Conservation (phyloP, 2,113 vertebrate species). For the Pterocles burchelli region DNA sequence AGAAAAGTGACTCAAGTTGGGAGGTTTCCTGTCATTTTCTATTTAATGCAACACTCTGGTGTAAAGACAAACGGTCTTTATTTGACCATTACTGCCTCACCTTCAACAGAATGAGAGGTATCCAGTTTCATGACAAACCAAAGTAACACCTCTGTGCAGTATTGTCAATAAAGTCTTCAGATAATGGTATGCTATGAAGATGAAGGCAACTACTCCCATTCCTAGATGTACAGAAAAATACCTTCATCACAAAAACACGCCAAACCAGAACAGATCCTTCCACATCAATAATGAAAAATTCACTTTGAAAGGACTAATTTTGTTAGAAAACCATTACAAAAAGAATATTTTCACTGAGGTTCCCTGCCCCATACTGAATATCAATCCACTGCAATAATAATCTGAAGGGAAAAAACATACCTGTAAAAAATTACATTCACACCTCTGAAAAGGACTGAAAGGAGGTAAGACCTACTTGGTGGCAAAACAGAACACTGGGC, state of each 20-base stretch:
- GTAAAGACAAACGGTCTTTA: not conserved
- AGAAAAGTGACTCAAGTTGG: not conserved
- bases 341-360: slow-evolving; percentile 16
- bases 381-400: not conserved
- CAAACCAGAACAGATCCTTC: not conserved
- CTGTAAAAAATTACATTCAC: not conserved
- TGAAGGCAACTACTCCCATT: slow-evolving; percentile 27
- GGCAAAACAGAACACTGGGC: not conserved
- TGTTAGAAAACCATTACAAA: not conserved
- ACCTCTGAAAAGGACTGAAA: not conserved
- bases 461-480: not conserved
- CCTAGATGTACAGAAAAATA: slow-evolving; percentile 37
- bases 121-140: not conserved
- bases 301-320: slow-evolving; percentile 10
- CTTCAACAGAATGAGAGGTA: not conserved
- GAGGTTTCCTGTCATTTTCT: not conserved
- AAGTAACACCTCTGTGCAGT: not conserved
- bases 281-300: not conserved
- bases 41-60: not conserved
- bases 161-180: not conserved
- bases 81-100: slow-evolving; percentile 14
- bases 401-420: not conserved
- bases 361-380: not conserved
- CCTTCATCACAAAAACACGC: not conserved
- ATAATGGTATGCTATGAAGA: slow-evolving; percentile 14